phyloP scores from a whole-genome alignment of 2,888 invertebrate genomes.

The Sarcophaga carnaria region DNA sequence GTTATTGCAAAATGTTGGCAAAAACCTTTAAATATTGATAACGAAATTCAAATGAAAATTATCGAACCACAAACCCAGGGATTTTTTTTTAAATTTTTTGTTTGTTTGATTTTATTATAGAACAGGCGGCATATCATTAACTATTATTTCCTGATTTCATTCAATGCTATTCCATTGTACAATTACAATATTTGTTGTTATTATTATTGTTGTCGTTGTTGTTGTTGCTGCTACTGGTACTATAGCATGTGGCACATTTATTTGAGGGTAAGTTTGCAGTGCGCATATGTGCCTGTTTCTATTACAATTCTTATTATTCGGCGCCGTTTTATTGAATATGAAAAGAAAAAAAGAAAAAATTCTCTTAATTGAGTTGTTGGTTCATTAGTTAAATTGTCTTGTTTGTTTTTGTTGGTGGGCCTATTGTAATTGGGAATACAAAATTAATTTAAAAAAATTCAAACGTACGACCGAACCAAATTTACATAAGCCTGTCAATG shows the following conservation, averaged over 20 bases:
- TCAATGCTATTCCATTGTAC: conserved; percentile 35
- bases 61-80: not conserved
- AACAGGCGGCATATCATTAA: conserved; percentile 54
- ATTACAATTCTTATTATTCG: not conserved
- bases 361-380: conserved; percentile 55
- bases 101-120: conserved; percentile 24
- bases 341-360: not conserved
- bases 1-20: conserved; percentile 8
- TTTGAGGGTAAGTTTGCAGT: conserved; percentile 36
- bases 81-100: not conserved
- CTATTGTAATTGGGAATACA: not conserved
- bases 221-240: too few relatives aligned
- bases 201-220: not conserved
- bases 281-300: conserved; percentile 39
- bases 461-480: not conserved
- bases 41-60: conserved; percentile 11
- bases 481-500: not conserved
- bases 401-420: conserved; percentile 23
- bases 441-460: not conserved
- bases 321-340: conserved; percentile 29
- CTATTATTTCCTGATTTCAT: conserved; percentile 22
- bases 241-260: not conserved
- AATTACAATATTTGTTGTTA: conserved; percentile 45
- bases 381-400: conserved; percentile 54
- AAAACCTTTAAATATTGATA: conserved; percentile 15